Evolutionary conservation across 2,113 vertebrate genomes (phyloP).

Genomic region (Dicentrarchus labrax): DNA sequence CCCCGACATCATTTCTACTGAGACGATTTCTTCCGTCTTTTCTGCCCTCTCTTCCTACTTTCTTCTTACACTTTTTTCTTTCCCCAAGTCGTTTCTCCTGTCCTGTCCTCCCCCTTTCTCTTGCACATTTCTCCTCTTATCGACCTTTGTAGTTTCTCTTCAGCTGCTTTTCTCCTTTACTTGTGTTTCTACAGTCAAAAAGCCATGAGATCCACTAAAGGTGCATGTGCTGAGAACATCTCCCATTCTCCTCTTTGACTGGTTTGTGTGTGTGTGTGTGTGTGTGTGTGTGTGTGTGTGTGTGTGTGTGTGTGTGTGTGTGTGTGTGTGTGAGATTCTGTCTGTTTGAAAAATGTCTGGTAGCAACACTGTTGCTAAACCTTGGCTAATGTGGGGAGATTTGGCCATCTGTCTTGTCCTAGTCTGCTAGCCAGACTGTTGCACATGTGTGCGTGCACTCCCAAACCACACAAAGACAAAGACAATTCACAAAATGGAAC

Average conservation of each 20-base stretch:
- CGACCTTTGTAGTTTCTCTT: not conserved
- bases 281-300: not conserved
- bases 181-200: not conserved
- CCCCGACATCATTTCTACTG: conserved; percentile 6
- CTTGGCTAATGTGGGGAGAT: conserved; percentile 9
- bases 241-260: not conserved
- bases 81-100: not conserved
- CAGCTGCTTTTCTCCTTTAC: not conserved
- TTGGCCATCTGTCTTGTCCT: conserved; percentile 15
- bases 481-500: not conserved
- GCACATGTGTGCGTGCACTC: not conserved
- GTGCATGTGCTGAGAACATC: not conserved
- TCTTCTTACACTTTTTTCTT: not conserved
- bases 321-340: not conserved
- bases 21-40: conserved; percentile 1
- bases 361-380: not conserved
- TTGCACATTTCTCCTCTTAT: not conserved
- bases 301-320: not conserved
- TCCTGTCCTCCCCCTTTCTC: not conserved
- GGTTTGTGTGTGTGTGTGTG: not conserved
- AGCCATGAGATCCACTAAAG: no score
- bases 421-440: not conserved
- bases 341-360: conserved; percentile 1
- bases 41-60: not conserved
- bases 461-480: not conserved